Evolutionary conservation across 2,888 invertebrate genomes (phyloP), one percentile per base, ranked within the genome.

Genomic region (Heteropelma amictum): DNA sequence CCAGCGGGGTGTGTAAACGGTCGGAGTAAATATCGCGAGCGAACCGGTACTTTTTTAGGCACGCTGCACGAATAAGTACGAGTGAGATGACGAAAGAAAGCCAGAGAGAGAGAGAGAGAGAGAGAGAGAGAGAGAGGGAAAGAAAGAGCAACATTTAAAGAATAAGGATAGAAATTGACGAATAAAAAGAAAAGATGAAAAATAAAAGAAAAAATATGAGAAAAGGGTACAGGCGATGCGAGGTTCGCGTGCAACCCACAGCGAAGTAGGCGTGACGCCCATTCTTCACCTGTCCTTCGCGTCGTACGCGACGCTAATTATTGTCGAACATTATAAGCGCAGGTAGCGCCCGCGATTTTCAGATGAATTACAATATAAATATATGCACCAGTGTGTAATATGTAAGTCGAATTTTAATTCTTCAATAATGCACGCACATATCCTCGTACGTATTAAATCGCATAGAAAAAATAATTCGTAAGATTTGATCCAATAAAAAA

Each of bases 191-290:
- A 53, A 14, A n/a, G n/a, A n/a, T n/a, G n/a, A n/a, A n/a, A n/a
- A n/a, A n/a, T n/a, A n/a, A n/a, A n/a, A n/a, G n/a, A 28, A 40
- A 38, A 58, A 17, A 14, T 6, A 67, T 38, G 70, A 71, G 56
- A 60, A 65, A 35, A 70, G 63, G 56, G 71, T 42, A 68, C 61
- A 54, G 60, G 49, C 71, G 77, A 78, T 78, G 76, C 56, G 78
- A 69, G 64, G 71, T 72, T 78, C 61, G 81, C 79, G 78, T 77
- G 83, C 77, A 79, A 82, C 80, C 78, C 84, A 86, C 87, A 85
- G 76, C 84, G 79, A 86, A 85, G 70, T 81, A 81, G 86, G 86
- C 86, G 86, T 86, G 82, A 85, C 86, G 78, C 75, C 69, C 80
- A 78, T 81, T 81, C 81, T 81, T 86, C 86, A 85, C 86, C 86